A percentile compares a stretch with the other conserved stretches of the same genome.
Conservation (phyloP, 2,888 invertebrate species). For the Nymphalis c-album region DNA sequence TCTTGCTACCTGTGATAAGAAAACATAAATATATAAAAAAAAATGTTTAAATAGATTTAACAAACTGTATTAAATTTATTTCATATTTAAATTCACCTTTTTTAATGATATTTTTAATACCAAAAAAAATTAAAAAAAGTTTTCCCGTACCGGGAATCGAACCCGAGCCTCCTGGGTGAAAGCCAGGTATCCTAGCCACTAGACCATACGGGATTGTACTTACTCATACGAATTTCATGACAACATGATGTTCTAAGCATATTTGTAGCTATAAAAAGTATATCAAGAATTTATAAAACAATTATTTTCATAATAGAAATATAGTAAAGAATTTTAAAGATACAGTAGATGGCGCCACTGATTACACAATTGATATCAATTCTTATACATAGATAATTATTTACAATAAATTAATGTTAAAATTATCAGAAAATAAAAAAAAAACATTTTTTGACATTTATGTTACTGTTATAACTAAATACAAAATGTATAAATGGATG, state of each 20-base stretch:
- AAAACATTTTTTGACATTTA: too few species aligned
- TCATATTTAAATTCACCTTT: neutral
- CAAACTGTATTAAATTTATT: too few species aligned
- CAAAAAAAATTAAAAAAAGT: slow-evolving; percentile 5
- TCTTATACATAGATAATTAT: neutral
- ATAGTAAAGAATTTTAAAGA: neutral
- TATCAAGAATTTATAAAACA: too few species aligned
- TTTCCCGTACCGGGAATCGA: slow-evolving; percentile 87
- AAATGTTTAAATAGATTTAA: neutral
- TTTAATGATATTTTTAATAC: too few species aligned
- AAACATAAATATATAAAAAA: neutral
- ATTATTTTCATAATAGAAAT: neutral
- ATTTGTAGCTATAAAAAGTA: too few species aligned
- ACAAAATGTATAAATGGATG: neutral
- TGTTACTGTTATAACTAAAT: neutral
- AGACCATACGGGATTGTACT: slow-evolving; percentile 82
- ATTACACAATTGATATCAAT: neutral
- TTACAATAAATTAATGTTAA: neutral
- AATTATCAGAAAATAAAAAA: neutral
- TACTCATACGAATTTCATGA: neutral
- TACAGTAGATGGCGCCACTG: neutral
- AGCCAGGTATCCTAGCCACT: slow-evolving; percentile 88
- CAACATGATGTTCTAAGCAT: neutral
- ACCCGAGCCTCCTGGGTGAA: slow-evolving; percentile 88
- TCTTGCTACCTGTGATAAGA: slow-evolving; percentile 63